Evolutionary conservation across 2,797 vertebrate species (phyloP).

Genomic region (Phalloptychus januarius): DNA sequence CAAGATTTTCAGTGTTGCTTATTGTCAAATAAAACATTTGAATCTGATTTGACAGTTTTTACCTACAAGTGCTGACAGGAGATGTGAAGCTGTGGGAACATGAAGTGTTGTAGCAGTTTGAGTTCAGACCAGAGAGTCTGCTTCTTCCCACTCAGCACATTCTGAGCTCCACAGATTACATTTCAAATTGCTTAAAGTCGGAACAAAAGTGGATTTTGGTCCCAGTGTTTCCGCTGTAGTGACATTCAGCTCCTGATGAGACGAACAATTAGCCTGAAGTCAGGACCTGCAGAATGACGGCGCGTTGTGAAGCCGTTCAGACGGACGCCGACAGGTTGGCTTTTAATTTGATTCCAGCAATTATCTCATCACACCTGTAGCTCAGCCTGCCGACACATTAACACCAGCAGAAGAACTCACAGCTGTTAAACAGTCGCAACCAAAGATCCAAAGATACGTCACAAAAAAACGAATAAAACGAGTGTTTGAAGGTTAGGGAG

Average conservation of each 20-base stretch:
- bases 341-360: slow-evolving; percentile 35
- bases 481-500: neutral
- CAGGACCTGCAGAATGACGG: slow-evolving; percentile 17
- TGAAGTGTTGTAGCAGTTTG: neutral
- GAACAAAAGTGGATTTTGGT: slow-evolving; percentile 16
- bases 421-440: slow-evolving; percentile 12
- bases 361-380: slow-evolving; percentile 25
- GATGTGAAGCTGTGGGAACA: neutral
- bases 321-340: slow-evolving; percentile 23
- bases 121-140: neutral
- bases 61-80: neutral
- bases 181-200: slow-evolving; percentile 9
- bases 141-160: slow-evolving; percentile 8
- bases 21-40: neutral
- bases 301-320: slow-evolving; percentile 18
- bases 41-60: neutral
- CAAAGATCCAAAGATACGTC: slow-evolving; percentile 12
- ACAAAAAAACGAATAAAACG: neutral
- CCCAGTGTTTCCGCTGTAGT: neutral
- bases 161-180: slow-evolving; percentile 13
- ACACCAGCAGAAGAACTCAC: slow-evolving; percentile 15
- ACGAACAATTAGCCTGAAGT: slow-evolving; percentile 31
- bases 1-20: neutral
- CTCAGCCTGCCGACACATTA: slow-evolving; percentile 16
- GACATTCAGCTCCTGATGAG: slow-evolving; percentile 27